Evolutionary conservation across 2,888 invertebrate species (phyloP), one percentile per base, ranked within the genome.

Genomic region (Machimus atricapillus): DNA sequence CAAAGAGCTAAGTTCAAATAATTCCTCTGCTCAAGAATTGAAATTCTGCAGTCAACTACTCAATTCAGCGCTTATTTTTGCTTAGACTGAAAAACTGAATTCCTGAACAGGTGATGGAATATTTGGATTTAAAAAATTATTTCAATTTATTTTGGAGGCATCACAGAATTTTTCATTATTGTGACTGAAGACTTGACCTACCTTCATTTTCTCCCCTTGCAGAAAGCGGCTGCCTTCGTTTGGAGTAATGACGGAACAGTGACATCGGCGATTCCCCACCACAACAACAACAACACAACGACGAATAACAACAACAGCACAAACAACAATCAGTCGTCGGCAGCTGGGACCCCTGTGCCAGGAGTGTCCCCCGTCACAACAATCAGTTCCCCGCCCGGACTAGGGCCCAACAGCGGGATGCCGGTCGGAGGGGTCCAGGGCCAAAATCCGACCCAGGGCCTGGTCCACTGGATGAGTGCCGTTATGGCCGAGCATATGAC

Each of bases 401-500:
- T 87, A 88, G 86, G 88, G 58, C 85, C 88, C 0, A 88, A 87
- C 82, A 88, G 85, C 88, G 87, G 73, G 86, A 93, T 93, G 92
- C 93, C 93, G 88, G 93, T 93, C 88, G 92, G 93, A 86, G 91
- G 93, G 88, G 93, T 92, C 86, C 93, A 93, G 90, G 92, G 94
- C 90, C 95, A 95, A 92, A 95, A 95, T 92, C 95, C 95, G 89
- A 95, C 96, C 81, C 96, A 96, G 91, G 97, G 97, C 88, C 94
- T 97, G 92, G 97, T 97, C 91, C 98, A 98, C 94, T 98, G 98
- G 98, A 97, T 98, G 97, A 97, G 97, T 92, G 93, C 93, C 58
- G 97, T 98, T 91, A 98, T 98, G 98, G 97, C 98, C 88, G 98
- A 98, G 92, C 97, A 98, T 92, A 97, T 97, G 96, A 97, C 97